These are phyloP conservation scores for Physocephala rufipes DNA, from an alignment of 2,888 invertebrate genomes.

Conservation along the genomic window DNA sequence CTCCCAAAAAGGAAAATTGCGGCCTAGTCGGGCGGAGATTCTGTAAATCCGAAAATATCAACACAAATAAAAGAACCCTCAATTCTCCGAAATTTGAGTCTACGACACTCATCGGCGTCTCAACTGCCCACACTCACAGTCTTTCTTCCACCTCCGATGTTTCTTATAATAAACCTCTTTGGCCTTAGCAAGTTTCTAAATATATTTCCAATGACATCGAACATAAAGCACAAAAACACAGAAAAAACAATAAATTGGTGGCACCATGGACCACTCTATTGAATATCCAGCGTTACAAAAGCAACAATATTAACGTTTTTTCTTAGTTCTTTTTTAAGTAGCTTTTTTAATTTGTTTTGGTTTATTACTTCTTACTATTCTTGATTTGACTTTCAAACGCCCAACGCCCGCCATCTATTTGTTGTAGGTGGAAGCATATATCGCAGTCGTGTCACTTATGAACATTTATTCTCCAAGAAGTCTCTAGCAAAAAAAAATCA, in stretches of 20 bases:
- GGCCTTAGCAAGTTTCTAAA: background rate
- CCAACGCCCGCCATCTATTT: background rate
- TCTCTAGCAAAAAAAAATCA: constrained; percentile 4
- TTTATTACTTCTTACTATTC: background rate
- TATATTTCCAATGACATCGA: background rate
- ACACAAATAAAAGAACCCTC: background rate
- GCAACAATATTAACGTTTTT: constrained; percentile 3
- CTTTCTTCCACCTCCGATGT: background rate
- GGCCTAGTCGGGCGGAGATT: too few relatives aligned
- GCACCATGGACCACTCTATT: constrained; percentile 3
- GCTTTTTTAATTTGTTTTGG: too few relatives aligned
- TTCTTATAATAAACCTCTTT: background rate
- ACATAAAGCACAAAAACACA: background rate
- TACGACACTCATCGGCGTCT: constrained; percentile 13
- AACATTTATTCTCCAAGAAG: too few relatives aligned
- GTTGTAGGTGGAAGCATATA: constrained; percentile 20
- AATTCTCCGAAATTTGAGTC: background rate
- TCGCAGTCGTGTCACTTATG: too few relatives aligned
- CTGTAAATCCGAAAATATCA: too few relatives aligned
- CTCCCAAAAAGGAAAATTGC: too few relatives aligned
- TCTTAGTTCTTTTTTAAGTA: too few relatives aligned
- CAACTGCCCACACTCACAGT: background rate
- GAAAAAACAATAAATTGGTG: background rate
- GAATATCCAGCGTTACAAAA: constrained; percentile 3
- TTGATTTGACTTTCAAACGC: background rate